These are phyloP conservation scores for Dermatemys mawii DNA, from an alignment of 2,113 vertebrate species.

Conservation along the genomic window DNA sequence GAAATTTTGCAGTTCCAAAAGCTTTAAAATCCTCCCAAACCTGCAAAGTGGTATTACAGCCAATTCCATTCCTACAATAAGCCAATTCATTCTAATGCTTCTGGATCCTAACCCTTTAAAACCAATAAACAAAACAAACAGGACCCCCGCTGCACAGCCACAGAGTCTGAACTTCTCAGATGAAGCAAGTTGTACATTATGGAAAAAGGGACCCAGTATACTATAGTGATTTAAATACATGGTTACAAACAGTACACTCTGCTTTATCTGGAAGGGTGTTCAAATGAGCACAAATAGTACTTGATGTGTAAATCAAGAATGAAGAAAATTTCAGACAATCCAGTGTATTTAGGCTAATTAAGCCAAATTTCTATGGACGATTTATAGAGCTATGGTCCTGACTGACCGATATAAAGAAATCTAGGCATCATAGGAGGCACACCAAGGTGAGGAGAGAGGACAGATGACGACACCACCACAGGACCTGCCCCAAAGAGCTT, in stretches of 20 bases:
- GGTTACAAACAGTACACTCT: constrained; percentile 11
- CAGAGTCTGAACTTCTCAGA: constrained; percentile 34
- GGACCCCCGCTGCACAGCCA: neutral
- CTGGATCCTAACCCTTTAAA: constrained; percentile 49
- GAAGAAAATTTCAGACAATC: constrained; percentile 8
- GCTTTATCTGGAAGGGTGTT: constrained; percentile 28
- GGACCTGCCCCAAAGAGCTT: neutral
- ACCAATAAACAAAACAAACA: constrained; percentile 54
- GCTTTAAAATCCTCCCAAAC: constrained; percentile 63
- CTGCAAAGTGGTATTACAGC: constrained; percentile 53
- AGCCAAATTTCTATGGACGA: constrained; percentile 38
- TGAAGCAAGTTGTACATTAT: constrained; percentile 21
- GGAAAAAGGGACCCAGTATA: neutral
- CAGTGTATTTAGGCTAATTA: constrained; percentile 28
- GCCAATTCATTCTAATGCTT: constrained; percentile 58
- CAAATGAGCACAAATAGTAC: constrained; percentile 31
- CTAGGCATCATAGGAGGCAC: constrained; percentile 8
- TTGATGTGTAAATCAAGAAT: constrained; percentile 42
- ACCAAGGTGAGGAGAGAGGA: neutral
- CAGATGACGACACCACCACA: constrained; percentile 25
- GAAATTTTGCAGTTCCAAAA: neutral
- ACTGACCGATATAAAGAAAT: constrained; percentile 10
- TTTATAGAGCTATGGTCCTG: constrained; percentile 10
- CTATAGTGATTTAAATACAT: neutral
- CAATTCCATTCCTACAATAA: constrained; percentile 55